A percentile compares a stretch with the other conserved stretches of the same genome.
phyloP scores from a whole-genome alignment of 2,888 invertebrate species.

The Seira ritae region DNA sequence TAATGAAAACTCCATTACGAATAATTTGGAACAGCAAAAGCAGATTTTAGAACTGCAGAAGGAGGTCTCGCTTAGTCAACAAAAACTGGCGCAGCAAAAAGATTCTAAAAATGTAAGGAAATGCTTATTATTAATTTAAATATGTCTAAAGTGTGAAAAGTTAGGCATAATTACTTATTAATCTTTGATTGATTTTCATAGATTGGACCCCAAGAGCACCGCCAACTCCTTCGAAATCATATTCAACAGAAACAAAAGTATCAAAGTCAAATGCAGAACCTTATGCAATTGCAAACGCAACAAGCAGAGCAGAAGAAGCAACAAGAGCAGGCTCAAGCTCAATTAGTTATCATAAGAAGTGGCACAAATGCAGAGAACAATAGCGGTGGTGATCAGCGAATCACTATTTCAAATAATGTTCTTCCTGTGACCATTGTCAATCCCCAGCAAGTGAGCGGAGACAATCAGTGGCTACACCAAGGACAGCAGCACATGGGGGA shows the following conservation, averaged over 20 bases:
- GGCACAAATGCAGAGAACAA: not conserved
- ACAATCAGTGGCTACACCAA: conserved; percentile 5
- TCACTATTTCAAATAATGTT: not conserved
- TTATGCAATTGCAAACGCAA: conserved; percentile 72
- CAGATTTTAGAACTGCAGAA: conserved; percentile 92
- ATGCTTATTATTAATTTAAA: too few species aligned
- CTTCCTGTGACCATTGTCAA: conserved; percentile 36
- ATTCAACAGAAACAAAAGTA: conserved; percentile 82
- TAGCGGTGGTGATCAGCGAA: not conserved
- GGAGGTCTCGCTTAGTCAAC: conserved; percentile 86
- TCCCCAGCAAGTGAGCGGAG: conserved; percentile 32
- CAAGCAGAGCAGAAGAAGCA: conserved; percentile 80
- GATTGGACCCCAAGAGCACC: conserved; percentile 70
- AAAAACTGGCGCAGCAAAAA: conserved; percentile 74
- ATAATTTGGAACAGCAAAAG: conserved; percentile 84
- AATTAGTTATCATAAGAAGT: conserved; percentile 51
- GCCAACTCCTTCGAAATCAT: conserved; percentile 80
- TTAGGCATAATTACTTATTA: too few species aligned
- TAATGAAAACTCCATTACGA: not conserved
- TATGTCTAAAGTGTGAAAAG: too few species aligned
- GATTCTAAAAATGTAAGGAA: conserved; percentile 63
- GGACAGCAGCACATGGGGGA: not conserved
- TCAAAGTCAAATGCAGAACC: conserved; percentile 74
- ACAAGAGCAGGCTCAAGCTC: conserved; percentile 74
- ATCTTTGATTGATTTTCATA: too few species aligned